Evolutionary conservation across 30 jellyfish, hydroid and myxozoan species (phyloP).

Genomic region (Mastigias papua): DNA sequence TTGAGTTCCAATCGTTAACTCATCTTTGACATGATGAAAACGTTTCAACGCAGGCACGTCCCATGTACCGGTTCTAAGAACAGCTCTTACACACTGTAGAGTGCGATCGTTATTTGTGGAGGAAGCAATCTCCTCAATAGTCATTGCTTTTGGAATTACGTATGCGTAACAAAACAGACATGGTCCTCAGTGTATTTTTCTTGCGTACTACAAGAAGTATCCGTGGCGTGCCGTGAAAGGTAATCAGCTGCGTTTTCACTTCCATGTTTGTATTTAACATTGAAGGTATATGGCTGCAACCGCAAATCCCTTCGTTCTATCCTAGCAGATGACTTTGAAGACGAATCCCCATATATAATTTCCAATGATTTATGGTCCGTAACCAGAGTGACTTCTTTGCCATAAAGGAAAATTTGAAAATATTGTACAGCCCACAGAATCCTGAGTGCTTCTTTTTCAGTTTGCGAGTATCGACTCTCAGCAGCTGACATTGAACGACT

Average conservation of each 20-base stretch:
- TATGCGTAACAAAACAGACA: slow-evolving; percentile 26
- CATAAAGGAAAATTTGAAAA: slow-evolving; percentile 42
- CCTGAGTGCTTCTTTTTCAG: slow-evolving; percentile 64
- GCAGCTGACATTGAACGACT: slow-evolving; percentile 8
- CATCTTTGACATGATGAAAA: slow-evolving; percentile 30
- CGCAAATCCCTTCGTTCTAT: slow-evolving; percentile 50
- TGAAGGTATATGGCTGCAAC: slow-evolving; percentile 35
- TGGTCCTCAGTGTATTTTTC: not conserved
- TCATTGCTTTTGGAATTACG: slow-evolving; percentile 51
- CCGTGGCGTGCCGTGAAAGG: slow-evolving; percentile 38
- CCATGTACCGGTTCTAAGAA: slow-evolving; percentile 28
- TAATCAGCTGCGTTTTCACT: slow-evolving; percentile 43
- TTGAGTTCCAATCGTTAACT: slow-evolving; percentile 27
- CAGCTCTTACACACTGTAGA: slow-evolving; percentile 22
- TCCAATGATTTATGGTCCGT: slow-evolving; percentile 67
- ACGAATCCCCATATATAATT: slow-evolving; percentile 2
- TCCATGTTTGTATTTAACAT: slow-evolving; percentile 30
- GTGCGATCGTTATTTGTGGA: slow-evolving; percentile 39
- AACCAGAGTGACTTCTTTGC: slow-evolving; percentile 31
- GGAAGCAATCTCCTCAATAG: slow-evolving; percentile 36
- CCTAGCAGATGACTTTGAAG: slow-evolving; percentile 48
- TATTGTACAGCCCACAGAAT: slow-evolving; percentile 37
- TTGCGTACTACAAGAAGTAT: not conserved
- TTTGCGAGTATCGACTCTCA: slow-evolving; percentile 54
- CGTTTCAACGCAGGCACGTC: slow-evolving; percentile 1